Evolutionary conservation across 2,797 vertebrate genomes (phyloP).

Genomic region (Cyclura pinguis): DNA sequence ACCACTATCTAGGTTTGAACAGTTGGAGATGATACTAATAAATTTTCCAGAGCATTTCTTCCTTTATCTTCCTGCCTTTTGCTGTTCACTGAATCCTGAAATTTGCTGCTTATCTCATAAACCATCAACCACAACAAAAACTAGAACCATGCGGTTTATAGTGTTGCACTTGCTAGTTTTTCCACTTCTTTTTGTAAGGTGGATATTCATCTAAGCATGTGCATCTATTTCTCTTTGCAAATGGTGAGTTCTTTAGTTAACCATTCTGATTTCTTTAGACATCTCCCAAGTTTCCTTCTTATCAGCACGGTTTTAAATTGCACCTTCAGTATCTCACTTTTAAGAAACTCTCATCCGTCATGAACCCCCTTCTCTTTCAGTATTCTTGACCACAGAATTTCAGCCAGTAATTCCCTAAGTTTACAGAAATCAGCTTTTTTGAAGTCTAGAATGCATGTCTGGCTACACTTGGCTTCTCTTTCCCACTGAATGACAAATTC

Average conservation of each 20-base stretch:
- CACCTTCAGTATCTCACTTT: no score
- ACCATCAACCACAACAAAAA: neutral
- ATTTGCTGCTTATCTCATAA: neutral
- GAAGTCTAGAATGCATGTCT: no score
- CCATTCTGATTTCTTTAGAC: no score
- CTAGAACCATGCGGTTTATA: neutral
- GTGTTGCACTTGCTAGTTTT: neutral
- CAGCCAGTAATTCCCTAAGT: no score
- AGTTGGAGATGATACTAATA: neutral
- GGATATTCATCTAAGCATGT: neutral
- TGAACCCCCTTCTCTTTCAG: no score
- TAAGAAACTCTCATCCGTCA: no score
- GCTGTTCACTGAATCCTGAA: neutral
- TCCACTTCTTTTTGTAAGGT: neutral
- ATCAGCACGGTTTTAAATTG: no score
- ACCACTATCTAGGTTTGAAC: neutral
- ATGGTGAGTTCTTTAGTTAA: neutral
- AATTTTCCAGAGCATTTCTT: neutral
- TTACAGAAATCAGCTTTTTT: no score
- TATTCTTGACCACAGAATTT: no score
- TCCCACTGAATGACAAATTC: no score
- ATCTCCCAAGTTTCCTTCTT: no score
- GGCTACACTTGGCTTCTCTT: no score
- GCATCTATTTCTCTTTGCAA: neutral
- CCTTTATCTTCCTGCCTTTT: neutral